phyloP scores from a whole-genome alignment of 2,888 invertebrate genomes.

The Pterostichus niger region DNA sequence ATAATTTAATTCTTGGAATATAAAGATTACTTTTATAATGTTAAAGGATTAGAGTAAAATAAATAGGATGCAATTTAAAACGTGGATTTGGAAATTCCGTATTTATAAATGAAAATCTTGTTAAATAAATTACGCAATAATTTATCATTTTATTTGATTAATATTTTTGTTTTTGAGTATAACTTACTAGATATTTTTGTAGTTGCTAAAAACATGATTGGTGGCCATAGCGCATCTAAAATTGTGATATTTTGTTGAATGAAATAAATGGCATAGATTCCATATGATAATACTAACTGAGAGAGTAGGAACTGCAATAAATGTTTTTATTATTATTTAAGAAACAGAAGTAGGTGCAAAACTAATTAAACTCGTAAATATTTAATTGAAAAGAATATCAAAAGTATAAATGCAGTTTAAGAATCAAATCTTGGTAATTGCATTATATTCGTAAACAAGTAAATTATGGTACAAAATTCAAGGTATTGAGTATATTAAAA shows the following conservation, averaged over 20 bases:
- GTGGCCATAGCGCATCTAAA: slow-evolving; percentile 49
- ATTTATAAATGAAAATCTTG: slow-evolving; percentile 5
- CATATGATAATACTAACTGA: slow-evolving; percentile 61
- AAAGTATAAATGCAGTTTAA: no score
- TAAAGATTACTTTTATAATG: slow-evolving; percentile 20
- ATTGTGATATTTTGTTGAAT: slow-evolving; percentile 41
- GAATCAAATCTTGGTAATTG: no score
- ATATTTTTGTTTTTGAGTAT: no score
- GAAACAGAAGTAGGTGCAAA: no score
- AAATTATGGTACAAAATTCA: no score
- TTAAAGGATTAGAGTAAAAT: slow-evolving; percentile 36
- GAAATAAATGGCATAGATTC: slow-evolving; percentile 56
- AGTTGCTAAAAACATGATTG: slow-evolving; percentile 45
- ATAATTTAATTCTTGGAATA: slow-evolving; percentile 22
- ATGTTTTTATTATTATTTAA: slow-evolving; percentile 9
- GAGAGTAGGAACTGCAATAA: slow-evolving; percentile 59
- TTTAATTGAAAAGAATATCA: no score
- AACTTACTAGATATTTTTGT: slow-evolving; percentile 62
- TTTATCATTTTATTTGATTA: slow-evolving; percentile 10
- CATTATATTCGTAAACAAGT: no score
- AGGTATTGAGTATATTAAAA: no score
- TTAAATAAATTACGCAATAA: not conserved
- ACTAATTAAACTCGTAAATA: no score
- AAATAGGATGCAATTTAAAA: slow-evolving; percentile 44
- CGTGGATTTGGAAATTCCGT: slow-evolving; percentile 50